These are phyloP conservation scores for Galendromus occidentalis DNA, from an alignment of 1,140 invertebrate genomes.

Conservation along the genomic window DNA sequence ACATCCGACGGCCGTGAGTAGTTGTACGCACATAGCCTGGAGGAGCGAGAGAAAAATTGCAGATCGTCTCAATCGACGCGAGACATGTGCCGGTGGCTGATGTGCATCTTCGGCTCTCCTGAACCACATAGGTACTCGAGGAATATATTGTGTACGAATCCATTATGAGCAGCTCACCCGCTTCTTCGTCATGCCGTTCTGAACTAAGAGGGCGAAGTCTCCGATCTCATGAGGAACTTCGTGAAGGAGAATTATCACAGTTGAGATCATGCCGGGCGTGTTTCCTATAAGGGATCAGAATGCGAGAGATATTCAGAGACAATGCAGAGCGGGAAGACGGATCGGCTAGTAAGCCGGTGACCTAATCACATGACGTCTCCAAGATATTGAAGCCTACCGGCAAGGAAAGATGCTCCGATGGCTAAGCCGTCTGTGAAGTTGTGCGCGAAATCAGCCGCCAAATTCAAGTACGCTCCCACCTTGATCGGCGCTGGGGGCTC, in stretches of 20 bases:
- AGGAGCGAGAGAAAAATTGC: conserved; percentile 23
- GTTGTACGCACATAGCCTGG: conserved; percentile 70
- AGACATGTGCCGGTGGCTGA: background rate
- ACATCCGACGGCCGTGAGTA: conserved; percentile 82
- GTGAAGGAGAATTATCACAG: conserved; percentile 77
- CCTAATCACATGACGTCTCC: background rate
- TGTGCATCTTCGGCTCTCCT: too few relatives aligned
- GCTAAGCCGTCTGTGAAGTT: conserved; percentile 93
- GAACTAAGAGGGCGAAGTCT: conserved; percentile 88
- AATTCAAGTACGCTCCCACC: conserved; percentile 76
- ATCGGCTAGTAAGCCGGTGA: background rate
- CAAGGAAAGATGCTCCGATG: conserved; percentile 87
- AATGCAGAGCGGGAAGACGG: background rate
- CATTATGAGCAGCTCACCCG: conserved; percentile 47
- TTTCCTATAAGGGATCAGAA: conserved; percentile 19
- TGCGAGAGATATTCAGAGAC: background rate
- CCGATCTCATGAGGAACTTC: conserved; percentile 97
- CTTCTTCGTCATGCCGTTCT: conserved; percentile 67
- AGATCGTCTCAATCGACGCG: conserved; percentile 11
- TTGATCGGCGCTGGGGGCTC: conserved; percentile 38
- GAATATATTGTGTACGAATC: background rate
- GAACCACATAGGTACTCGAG: conserved; percentile 10
- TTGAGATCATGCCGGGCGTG: conserved; percentile 61
- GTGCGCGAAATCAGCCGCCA: conserved; percentile 83
- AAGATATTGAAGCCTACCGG: conserved; percentile 40